phyloP scores from a whole-genome alignment of 2,797 vertebrate species.

The Syncerus caffer region DNA sequence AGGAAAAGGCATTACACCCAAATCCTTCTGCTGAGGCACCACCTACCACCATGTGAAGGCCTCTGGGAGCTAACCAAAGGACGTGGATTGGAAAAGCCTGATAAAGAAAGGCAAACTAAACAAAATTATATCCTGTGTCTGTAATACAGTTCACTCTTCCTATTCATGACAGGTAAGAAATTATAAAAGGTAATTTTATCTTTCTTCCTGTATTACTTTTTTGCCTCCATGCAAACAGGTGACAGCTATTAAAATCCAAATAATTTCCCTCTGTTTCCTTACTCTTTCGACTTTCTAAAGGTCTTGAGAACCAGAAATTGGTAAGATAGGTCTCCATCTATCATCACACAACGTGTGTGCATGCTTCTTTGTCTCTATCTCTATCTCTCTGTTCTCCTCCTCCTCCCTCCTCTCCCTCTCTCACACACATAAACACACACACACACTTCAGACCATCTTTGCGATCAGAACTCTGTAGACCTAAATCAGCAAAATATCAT shows the following conservation, averaged over 20 bases:
- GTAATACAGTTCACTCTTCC: not conserved
- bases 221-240: not conserved
- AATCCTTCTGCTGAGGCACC: accelerated
- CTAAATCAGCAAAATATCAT: not conserved
- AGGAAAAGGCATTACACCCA: accelerated
- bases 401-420: accelerated
- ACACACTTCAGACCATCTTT: not conserved
- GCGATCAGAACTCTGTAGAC: not conserved
- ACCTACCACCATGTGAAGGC: accelerated
- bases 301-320: not conserved
- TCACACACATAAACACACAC: not conserved
- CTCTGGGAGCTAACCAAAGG: not conserved
- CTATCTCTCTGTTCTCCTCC: not conserved
- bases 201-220: not conserved
- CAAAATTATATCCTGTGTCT: not conserved
- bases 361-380: not conserved
- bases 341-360: no score
- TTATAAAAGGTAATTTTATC: not conserved
- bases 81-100: not conserved
- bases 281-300: not conserved
- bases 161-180: not conserved
- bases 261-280: not conserved
- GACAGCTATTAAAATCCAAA: not conserved
- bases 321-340: not conserved
- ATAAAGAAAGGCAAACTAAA: not conserved